phyloP scores from a whole-genome alignment of 1,140 invertebrate species.

The Myzus persicae region DNA sequence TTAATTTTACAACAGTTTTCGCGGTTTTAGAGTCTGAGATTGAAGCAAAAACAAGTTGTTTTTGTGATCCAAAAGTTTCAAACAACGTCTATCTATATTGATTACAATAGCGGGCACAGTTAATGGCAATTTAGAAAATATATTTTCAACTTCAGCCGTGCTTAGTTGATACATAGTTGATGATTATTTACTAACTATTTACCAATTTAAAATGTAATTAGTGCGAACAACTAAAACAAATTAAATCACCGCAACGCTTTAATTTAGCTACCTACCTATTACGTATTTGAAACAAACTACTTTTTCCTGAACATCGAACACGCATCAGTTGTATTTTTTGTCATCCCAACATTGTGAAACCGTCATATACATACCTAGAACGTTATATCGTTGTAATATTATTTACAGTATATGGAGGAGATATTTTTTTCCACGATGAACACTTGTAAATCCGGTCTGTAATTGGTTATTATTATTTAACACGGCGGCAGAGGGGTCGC shows the following conservation, averaged over 20 bases:
- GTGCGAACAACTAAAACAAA: background rate
- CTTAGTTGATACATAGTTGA: background rate
- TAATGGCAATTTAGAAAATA: background rate
- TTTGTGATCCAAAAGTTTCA: background rate
- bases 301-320: background rate
- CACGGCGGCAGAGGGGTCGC: background rate
- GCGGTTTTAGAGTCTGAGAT: background rate
- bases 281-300: background rate
- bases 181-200: background rate
- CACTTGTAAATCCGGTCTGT: slow-evolving; percentile 38
- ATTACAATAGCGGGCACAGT: background rate
- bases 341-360: background rate
- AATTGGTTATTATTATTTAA: slow-evolving; percentile 56
- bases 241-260: background rate
- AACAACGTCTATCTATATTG: background rate
- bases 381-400: slow-evolving; percentile 8
- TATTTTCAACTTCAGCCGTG: background rate
- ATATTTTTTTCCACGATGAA: slow-evolving; percentile 42
- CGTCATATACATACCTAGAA: background rate
- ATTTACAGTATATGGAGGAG: background rate
- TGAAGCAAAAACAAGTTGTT: background rate
- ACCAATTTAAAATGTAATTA: background rate
- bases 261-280: background rate
- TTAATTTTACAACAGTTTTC: background rate
- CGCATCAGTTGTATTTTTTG: background rate